Evolutionary conservation across 1,140 invertebrate species (phyloP), one percentile per base, ranked within the genome.

Genomic region (Zaprionus camerounensis): DNA sequence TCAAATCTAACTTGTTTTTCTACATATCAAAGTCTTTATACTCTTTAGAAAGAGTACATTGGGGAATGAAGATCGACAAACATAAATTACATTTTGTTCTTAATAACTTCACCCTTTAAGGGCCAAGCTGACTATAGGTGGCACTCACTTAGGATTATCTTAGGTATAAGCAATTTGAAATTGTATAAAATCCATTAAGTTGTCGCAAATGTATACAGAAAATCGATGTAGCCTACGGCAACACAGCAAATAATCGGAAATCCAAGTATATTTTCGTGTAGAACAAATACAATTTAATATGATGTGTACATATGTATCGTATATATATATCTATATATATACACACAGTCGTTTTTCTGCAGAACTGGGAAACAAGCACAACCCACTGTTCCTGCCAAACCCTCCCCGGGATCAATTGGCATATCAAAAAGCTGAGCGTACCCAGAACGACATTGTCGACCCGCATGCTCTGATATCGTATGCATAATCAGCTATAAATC

Each of bases 401-500:
- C 49, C 26, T 38, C 26, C 36, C 17, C 49, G 62, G 51, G 51
- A 22, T 26, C 53, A 71, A 55, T 49, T 46, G 62, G 49, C 68
- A 56, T 56, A 71, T 65, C 53, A 71, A 57, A 57, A 6, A 26
- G 2, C 17, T 46, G 11, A 26, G 3, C 24, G 20, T 64, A 64
- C 4, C 15, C 15, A 56, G 28, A 57, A 57, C 5, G 28, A 6
- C 28, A 28, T 28, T 9, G 28, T 7, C 6, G 55, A 49, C 56
- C 44, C 70, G 55, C 63, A 72, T 72, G 22, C 3, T 17, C 24
- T 34, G 56, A 13, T 72, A 59, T 66, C 56, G 41, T 38, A 15
- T 51, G 55, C 22, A 71, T 38, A 53, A 68, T 73, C 57, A 56
- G 57, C 17, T 22, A 6, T 26, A 26, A 28, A 13, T 58, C 24